These are phyloP conservation scores for Otolemur garnettii DNA, from an alignment of 2,113 vertebrate genomes.

Conservation along the genomic window DNA sequence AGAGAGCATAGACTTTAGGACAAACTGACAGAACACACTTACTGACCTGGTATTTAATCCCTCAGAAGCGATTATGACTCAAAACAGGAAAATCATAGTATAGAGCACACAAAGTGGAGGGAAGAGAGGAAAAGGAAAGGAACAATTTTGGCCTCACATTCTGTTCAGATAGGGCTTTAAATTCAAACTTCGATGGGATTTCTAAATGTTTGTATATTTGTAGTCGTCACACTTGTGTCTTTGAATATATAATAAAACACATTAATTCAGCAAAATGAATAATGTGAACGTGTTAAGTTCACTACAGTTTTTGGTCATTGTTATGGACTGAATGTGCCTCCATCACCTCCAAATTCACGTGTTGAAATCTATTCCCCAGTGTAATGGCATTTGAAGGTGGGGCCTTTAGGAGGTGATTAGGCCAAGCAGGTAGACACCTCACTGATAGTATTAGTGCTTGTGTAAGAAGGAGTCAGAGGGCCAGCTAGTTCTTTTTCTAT, in stretches of 20 bases:
- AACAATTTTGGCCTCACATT: background rate
- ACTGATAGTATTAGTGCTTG: background rate
- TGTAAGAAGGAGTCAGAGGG: background rate
- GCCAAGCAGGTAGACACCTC: too few relatives aligned
- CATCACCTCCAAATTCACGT: background rate
- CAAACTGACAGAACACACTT: constrained; percentile 43
- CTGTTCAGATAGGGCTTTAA: background rate
- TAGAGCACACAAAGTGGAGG: background rate
- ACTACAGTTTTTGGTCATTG: background rate
- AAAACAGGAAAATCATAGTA: constrained; percentile 41
- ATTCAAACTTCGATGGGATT: constrained; percentile 39
- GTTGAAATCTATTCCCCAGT: background rate
- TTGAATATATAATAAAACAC: background rate
- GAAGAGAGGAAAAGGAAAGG: background rate
- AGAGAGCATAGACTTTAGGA: constrained; percentile 42
- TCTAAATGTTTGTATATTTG: background rate
- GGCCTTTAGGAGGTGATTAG: background rate
- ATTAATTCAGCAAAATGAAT: constrained; percentile 21
- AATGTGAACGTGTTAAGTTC: background rate
- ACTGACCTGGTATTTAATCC: constrained; percentile 55
- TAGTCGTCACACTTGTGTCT: background rate
- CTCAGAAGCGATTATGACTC: constrained; percentile 43
- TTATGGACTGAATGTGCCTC: background rate
- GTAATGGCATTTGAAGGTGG: background rate
- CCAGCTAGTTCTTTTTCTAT: background rate